These are phyloP conservation scores for Isichthys henryi DNA, from an alignment of 2,113 vertebrate species.

Conservation along the genomic window DNA sequence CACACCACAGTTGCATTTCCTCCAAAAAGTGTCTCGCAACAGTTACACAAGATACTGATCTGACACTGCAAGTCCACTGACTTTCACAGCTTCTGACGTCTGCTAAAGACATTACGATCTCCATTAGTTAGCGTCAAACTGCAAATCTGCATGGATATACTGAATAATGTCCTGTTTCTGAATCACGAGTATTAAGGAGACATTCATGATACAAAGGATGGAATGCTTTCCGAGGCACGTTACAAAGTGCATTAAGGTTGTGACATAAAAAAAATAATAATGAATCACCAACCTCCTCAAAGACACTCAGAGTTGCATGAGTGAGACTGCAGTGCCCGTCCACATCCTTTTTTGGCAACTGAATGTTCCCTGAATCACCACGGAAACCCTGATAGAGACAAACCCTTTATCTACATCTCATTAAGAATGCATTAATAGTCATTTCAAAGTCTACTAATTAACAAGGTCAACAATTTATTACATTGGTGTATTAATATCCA, in stretches of 20 bases:
- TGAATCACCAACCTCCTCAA: slow-evolving; percentile 60
- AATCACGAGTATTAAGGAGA: neutral
- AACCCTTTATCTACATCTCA: neutral
- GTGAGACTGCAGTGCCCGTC: slow-evolving; percentile 65
- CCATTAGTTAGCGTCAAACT: neutral
- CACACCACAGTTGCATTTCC: neutral
- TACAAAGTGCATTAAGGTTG: neutral
- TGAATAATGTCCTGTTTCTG: neutral
- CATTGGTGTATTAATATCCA: neutral
- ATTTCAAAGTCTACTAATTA: neutral
- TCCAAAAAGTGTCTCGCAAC: neutral
- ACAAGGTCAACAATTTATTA: neutral
- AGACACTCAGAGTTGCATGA: slow-evolving; percentile 63
- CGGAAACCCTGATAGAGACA: slow-evolving; percentile 52
- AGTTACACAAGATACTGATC: neutral
- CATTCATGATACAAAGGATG: neutral
- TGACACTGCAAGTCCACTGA: neutral
- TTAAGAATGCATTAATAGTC: neutral
- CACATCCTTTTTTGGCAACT: slow-evolving; percentile 61
- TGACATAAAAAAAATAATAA: neutral
- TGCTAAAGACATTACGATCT: neutral
- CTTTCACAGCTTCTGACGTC: neutral
- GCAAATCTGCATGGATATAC: neutral
- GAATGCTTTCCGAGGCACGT: neutral
- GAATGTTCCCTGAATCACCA: slow-evolving; percentile 57